Conservation (phyloP, 2,797 vertebrate genomes). For the Sphaeramia orbicularis region DNA sequence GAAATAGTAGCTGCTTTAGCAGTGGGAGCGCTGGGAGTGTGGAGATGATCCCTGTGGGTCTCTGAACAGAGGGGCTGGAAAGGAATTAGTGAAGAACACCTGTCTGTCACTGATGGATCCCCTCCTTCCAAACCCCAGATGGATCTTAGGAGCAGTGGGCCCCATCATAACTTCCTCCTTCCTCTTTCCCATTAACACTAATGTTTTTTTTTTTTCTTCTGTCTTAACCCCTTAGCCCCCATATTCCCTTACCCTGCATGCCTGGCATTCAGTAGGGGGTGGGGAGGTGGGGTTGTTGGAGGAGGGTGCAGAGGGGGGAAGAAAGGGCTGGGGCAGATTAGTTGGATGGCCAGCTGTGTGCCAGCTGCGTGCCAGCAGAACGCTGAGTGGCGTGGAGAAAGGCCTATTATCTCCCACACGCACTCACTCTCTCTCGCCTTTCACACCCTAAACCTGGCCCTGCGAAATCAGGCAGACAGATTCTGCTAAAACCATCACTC, state of each 20-base stretch:
- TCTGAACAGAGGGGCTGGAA: conserved; percentile 49
- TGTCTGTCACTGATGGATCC: conserved; percentile 83
- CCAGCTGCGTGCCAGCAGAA: conserved; percentile 83
- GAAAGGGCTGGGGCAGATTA: conserved; percentile 49
- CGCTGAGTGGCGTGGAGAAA: conserved; percentile 80
- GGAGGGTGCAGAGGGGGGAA: conserved; percentile 10
- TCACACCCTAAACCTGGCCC: conserved; percentile 68
- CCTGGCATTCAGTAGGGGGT: conserved; percentile 79
- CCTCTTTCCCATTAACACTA: conserved; percentile 73
- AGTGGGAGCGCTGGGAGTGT: conserved; percentile 52
- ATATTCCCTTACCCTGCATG: conserved; percentile 82
- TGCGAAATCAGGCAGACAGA: conserved; percentile 74
- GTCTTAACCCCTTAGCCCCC: conserved; percentile 60
- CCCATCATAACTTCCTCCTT: conserved; percentile 76
- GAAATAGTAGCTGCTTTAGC: conserved; percentile 38
- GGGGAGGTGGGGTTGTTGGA: conserved; percentile 31
- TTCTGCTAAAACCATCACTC: conserved; percentile 77
- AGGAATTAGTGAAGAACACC: conserved; percentile 80
- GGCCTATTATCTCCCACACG: conserved; percentile 81
- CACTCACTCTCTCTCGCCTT: conserved; percentile 71
- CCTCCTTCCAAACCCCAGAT: conserved; percentile 70
- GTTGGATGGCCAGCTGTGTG: conserved; percentile 81
- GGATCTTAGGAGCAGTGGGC: conserved; percentile 62
- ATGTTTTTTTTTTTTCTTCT: conserved; percentile 69
- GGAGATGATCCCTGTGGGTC: conserved; percentile 61